phyloP scores from a whole-genome alignment of 2,888 invertebrate species.

The Theretra japonica region DNA sequence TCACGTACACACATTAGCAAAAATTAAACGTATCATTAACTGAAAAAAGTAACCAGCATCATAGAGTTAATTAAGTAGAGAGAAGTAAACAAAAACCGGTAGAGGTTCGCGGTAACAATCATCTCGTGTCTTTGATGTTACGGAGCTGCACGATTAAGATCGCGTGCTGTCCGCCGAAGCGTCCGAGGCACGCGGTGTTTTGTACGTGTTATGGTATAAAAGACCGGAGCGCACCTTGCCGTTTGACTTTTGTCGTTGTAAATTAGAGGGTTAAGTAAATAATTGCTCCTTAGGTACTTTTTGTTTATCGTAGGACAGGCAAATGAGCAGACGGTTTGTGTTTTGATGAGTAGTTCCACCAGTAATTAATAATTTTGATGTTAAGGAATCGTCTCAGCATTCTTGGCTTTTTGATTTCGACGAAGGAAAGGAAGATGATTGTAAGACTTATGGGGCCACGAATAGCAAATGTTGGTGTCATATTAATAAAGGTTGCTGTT shows the following conservation, averaged over 20 bases:
- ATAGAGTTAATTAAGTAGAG: slow-evolving; percentile 12
- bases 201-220: background rate
- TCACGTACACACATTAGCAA: background rate
- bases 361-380: too few species aligned
- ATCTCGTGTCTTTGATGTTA: slow-evolving; percentile 19
- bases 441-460: too few species aligned
- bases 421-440: too few species aligned
- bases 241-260: background rate
- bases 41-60: slow-evolving; percentile 2
- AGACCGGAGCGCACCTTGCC: background rate
- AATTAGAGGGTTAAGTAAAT: background rate
- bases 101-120: slow-evolving; percentile 24
- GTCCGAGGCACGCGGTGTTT: slow-evolving; percentile 10
- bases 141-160: background rate
- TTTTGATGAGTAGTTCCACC: too few species aligned
- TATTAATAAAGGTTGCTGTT: too few species aligned
- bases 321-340: background rate
- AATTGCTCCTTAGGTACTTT: background rate
- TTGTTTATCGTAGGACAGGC: background rate
- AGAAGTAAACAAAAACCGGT: slow-evolving; percentile 18
- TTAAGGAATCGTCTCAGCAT: too few species aligned
- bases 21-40: slow-evolving; percentile 4
- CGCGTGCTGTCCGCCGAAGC: slow-evolving; percentile 10
- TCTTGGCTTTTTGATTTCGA: too few species aligned
- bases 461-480: too few species aligned